Base-by-base conservation (phyloP, 2,888 invertebrate genomes). In the Tryphoninae sp. region DNA sequence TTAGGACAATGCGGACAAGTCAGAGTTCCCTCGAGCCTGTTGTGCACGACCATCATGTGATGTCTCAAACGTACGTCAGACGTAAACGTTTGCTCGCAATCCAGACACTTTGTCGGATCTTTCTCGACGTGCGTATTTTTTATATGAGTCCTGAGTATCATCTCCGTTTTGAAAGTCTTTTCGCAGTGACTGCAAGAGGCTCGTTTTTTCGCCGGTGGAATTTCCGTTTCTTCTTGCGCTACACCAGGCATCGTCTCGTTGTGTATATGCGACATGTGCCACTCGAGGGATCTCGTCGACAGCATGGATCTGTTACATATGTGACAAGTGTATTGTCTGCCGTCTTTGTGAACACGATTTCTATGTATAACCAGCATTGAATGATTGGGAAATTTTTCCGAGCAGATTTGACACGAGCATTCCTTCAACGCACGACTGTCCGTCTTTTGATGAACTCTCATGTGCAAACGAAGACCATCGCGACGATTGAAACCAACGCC, bases 281-380 rank as follows among this genome's bases (percentile, higher is more conserved):
- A 91, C 11, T 91, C 90, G 16, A 92, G 83, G 0, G 92, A 91
- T 75, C 91, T 86, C 0, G 89, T 86, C 0, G 91, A 91, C 19
- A 91, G 89, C 92, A 92, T 92, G 0, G 92, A 92, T 9, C 92
- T 86, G 71, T 92, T 92, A 74, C 92, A 92, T 78, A 92, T 92
- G 69, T 88, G 87, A 80, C 92, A 92, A 0, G 92, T 92, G 71
- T 89, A 91, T 72, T 90, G 90, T 22, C 90, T 86, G 0, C 91
- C 91, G 69, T 91, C 92, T 53, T 92, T 92, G 78, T 92, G 92
- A 2, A 88, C 89, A 0, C 92, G 87, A 79, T 92, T 92, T 40
- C 92, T 84, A 23, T 92, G 92, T 75, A 92, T 91, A 2, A 92
- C 92, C 0, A 92, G 88, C 79, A 89, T 91, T 23, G 92, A 92